Base-by-base conservation (phyloP, 2,888 invertebrate species). In the Chrysolina oricalcia region DNA sequence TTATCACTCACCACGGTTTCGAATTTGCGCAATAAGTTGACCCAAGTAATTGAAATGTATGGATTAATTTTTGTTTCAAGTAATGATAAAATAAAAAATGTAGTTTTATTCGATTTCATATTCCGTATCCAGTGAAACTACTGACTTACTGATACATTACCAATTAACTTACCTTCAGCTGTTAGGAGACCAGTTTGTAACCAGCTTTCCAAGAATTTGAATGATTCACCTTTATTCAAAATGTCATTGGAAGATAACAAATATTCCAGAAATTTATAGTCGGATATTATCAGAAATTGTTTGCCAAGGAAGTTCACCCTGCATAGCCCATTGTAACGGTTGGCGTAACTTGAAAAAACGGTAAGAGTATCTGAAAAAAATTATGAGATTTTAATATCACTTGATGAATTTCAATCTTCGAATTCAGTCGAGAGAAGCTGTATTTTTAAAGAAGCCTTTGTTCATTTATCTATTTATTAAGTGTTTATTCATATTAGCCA, bases 241-340 rank as follows among this genome's bases (percentile, higher is more conserved):
- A 84, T 64, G 46, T 80, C 82, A 10, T 67, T 77, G 50, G 78
- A 74, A 23, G 80, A 79, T 21, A 85, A 70, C 2, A 85, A 10
- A 59, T 75, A 86, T 90, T 78, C 93, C 92, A 50, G 85, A 92
- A 73, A 91, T 93, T 81, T 93, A 92, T 46, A 93, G 92, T 86
- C 92, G 89, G 84, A 69, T 59, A 68, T 62, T 10, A 82, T 3
- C 17, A 82, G 70, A 35, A 76, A 19, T 17, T 77, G 75, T 15
- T 72, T 65, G 21, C 21, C 27, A 2, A 75, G 27, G n/a, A 81
- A 21, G 46, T 76, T 66, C 10, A 81, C 43, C 10, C 48, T 66
- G 67, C 71, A 79, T 4, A 78, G 48, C 11, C 78, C 82, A 40
- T 78, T 65, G 65, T 71, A 64, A 50, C 76, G 17, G 2, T 67